Conservation (phyloP, 2,797 vertebrate species). For the Pitangus sulphuratus region DNA sequence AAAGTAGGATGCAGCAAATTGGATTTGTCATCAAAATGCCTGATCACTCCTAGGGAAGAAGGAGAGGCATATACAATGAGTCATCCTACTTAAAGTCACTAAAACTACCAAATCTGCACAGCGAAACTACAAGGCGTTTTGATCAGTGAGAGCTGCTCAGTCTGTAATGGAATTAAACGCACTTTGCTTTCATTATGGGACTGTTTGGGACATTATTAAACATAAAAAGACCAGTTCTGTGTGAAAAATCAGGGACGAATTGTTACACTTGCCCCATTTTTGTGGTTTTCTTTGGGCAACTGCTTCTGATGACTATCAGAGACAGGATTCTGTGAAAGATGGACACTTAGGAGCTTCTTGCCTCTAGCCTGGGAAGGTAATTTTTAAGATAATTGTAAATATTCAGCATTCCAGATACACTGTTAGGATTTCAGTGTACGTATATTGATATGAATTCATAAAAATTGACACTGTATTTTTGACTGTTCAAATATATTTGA, state of each 20-base stretch:
- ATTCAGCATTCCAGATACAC: not conserved
- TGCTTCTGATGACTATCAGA: not conserved
- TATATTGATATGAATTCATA: not conserved
- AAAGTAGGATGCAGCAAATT: conserved; percentile 85
- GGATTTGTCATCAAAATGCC: conserved; percentile 77
- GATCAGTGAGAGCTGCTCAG: not conserved
- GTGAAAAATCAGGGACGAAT: not conserved
- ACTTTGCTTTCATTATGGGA: not conserved
- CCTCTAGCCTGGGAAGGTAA: not conserved
- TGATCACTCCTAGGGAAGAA: conserved; percentile 83
- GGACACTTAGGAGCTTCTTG: not conserved
- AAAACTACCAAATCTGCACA: not conserved
- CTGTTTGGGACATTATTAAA: not conserved
- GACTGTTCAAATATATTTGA: not conserved
- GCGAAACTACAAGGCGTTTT: not conserved
- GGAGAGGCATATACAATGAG: not conserved
- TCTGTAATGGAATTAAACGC: not conserved
- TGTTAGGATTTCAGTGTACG: not conserved
- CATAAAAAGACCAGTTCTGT: not conserved
- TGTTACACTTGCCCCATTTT: not conserved
- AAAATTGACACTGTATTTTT: not conserved
- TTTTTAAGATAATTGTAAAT: not conserved
- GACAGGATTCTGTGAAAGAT: not conserved
- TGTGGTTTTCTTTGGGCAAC: not conserved
- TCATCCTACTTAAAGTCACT: not conserved